A percentile compares a stretch with the other conserved stretches of the same genome.
Conservation (phyloP, 2,888 invertebrate species). For the Lasioglossum calceatum region DNA sequence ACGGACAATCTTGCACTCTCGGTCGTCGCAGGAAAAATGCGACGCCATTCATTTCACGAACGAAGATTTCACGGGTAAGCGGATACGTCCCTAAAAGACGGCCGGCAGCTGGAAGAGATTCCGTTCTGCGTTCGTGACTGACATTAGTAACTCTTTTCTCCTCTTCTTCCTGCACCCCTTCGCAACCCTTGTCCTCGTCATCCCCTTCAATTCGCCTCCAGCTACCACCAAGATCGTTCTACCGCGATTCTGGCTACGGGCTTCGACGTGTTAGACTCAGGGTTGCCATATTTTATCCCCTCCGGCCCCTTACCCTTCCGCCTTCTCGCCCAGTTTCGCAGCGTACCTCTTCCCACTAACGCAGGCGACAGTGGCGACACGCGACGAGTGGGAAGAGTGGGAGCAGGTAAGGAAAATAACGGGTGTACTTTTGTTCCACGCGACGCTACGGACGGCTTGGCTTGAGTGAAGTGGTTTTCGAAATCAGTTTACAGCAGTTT, state of each 20-base stretch:
- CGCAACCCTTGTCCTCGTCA: constrained; percentile 33
- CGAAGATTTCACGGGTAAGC: constrained; percentile 66
- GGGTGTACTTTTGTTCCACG: too few species aligned
- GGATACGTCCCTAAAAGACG: constrained; percentile 58
- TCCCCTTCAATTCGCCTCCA: constrained; percentile 5
- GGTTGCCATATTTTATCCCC: too few species aligned
- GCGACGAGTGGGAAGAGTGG: too few species aligned
- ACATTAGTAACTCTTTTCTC: constrained; percentile 72
- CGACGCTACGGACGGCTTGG: too few species aligned
- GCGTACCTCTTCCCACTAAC: too few species aligned
- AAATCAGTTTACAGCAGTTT: too few species aligned
- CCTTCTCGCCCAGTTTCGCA: too few species aligned
- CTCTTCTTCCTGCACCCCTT: constrained; percentile 36
- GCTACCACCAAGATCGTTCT: constrained; percentile 31
- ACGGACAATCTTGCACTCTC: constrained; percentile 4
- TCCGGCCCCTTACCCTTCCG: too few species aligned
- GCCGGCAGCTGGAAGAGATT: constrained; percentile 69
- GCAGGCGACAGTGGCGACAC: too few species aligned
- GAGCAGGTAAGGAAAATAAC: too few species aligned
- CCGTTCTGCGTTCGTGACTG: constrained; percentile 70
- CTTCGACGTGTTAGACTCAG: neutral
- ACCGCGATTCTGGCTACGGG: neutral
- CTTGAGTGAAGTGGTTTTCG: too few species aligned
- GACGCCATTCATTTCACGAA: constrained; percentile 64
- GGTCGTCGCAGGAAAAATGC: constrained; percentile 55